Conservation (phyloP, 1,140 invertebrate species). For the Drosophila lacteicornis region DNA sequence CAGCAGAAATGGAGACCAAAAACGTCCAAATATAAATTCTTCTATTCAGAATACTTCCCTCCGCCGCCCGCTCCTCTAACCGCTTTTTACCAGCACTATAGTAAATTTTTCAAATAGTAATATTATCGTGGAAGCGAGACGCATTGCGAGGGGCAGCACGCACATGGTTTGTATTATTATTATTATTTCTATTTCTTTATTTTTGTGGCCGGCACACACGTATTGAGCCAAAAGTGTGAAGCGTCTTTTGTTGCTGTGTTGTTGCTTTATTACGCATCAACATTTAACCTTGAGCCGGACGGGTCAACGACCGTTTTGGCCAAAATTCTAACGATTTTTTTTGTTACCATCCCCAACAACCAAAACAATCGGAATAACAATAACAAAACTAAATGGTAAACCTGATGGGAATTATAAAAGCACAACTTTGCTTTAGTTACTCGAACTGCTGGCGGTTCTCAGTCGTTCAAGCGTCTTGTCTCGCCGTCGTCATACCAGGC, state of each 20-base stretch:
- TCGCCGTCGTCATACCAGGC: constrained; percentile 32
- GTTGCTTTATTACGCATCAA: constrained; percentile 75
- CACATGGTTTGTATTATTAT: constrained; percentile 58
- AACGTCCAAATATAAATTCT: constrained; percentile 22
- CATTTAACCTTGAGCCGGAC: constrained; percentile 74
- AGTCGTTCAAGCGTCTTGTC: background rate
- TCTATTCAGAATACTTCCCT: constrained; percentile 17
- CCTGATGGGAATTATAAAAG: constrained; percentile 52
- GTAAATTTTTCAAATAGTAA: constrained; percentile 34
- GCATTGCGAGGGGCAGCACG: constrained; percentile 39
- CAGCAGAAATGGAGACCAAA: constrained; percentile 58
- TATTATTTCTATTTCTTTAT: constrained; percentile 23
- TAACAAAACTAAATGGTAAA: constrained; percentile 46
- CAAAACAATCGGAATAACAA: constrained; percentile 41
- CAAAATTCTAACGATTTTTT: constrained; percentile 77
- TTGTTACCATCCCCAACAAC: constrained; percentile 52
- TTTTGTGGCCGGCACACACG: constrained; percentile 52
- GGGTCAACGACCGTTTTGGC: constrained; percentile 79
- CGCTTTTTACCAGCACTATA: background rate
- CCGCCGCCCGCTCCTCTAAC: background rate
- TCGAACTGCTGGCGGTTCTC: constrained; percentile 6
- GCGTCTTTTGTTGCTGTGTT: constrained; percentile 48
- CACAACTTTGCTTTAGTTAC: constrained; percentile 47
- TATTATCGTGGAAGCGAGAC: constrained; percentile 6
- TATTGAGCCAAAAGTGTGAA: constrained; percentile 68